These are phyloP conservation scores for Forbesichthys agassizii DNA, from an alignment of 2,113 vertebrate species.

Conservation along the genomic window DNA sequence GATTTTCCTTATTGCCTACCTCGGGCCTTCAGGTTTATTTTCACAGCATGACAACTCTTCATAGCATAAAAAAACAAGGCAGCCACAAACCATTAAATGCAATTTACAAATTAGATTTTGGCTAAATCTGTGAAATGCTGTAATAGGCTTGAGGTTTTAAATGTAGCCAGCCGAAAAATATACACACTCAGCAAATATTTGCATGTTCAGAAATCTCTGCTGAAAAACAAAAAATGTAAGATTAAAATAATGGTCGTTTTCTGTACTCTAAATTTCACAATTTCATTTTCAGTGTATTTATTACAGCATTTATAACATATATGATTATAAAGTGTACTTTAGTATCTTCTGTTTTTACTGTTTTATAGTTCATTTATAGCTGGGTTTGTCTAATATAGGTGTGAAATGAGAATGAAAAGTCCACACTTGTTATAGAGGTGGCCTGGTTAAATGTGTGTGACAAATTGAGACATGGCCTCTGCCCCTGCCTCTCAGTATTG, in stretches of 20 bases:
- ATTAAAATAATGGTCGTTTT: conserved; percentile 3
- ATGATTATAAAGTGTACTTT: neutral
- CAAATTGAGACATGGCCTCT: conserved; percentile 65
- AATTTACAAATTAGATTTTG: conserved; percentile 71
- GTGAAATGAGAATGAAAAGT: conserved; percentile 23
- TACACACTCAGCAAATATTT: conserved; percentile 55
- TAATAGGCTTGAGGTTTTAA: conserved; percentile 27
- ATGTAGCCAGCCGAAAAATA: conserved; percentile 44
- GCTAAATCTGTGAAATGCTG: conserved; percentile 59
- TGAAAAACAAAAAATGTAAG: conserved; percentile 23
- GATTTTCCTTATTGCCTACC: conserved; percentile 74
- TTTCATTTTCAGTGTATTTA: neutral
- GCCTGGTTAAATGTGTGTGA: conserved; percentile 61
- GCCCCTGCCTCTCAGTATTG: conserved; percentile 51
- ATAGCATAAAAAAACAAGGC: conserved; percentile 60
- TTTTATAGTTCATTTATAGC: conserved; percentile 21
- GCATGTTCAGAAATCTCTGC: conserved; percentile 45
- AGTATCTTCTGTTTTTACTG: neutral
- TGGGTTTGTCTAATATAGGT: conserved; percentile 27
- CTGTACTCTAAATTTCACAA: neutral
- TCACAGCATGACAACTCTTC: conserved; percentile 68
- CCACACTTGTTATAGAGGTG: conserved; percentile 52
- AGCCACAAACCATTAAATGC: conserved; percentile 67
- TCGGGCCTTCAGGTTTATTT: conserved; percentile 68
- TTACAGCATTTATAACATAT: neutral